These are phyloP conservation scores for Microtus montanus DNA, from an alignment of 2,113 vertebrate species.

Conservation along the genomic window DNA sequence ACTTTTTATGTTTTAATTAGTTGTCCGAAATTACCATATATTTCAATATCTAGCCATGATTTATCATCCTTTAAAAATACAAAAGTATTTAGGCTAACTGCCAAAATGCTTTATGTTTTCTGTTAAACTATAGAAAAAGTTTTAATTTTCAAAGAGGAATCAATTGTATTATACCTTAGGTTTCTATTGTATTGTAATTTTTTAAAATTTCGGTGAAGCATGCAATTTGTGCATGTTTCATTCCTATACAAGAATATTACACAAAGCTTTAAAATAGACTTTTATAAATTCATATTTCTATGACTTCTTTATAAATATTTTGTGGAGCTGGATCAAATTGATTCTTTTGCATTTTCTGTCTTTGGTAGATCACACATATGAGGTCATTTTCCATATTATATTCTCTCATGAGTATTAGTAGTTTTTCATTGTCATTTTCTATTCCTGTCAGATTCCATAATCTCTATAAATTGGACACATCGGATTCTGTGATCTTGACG, in stretches of 20 bases:
- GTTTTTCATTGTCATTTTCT: not conserved
- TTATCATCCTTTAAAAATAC: not conserved
- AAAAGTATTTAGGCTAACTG: not conserved
- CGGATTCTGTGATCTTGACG: not conserved
- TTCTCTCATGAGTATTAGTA: not conserved
- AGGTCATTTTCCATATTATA: not conserved
- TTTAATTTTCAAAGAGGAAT: not conserved
- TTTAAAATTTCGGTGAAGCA: not conserved
- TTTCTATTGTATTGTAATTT: constrained; percentile 22
- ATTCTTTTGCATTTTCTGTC: not conserved
- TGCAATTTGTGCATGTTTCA: not conserved
- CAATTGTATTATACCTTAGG: not conserved
- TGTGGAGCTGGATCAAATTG: not conserved
- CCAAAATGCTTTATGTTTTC: not conserved
- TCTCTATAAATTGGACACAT: not conserved
- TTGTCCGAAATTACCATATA: not conserved
- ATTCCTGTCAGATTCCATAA: not conserved
- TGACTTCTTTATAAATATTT: not conserved
- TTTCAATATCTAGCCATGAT: not conserved
- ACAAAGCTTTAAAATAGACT: not conserved
- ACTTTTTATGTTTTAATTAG: not conserved
- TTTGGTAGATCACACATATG: not conserved
- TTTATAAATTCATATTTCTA: not conserved
- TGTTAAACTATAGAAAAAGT: not conserved
- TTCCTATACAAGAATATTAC: not conserved